Conservation (phyloP, 2,888 invertebrate species). For the Drepana falcataria region DNA sequence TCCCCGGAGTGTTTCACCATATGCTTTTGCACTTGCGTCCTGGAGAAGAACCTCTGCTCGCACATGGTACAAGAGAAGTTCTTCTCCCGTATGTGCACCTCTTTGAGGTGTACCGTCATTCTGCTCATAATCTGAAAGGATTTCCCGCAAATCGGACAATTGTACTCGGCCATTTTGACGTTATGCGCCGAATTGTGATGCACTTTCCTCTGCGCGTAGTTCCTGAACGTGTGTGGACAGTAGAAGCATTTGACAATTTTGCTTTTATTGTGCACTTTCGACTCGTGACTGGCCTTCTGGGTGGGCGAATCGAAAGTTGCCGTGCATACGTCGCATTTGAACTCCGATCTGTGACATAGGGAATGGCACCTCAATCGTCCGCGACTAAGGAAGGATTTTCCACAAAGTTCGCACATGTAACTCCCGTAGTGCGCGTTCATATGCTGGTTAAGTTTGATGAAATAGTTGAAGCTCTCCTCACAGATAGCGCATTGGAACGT, state of each 20-base stretch:
- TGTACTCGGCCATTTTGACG: constrained; percentile 37
- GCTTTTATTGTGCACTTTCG: constrained; percentile 40
- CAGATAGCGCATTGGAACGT: constrained; percentile 53
- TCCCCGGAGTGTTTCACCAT: constrained; percentile 73
- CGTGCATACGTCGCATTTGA: constrained; percentile 46
- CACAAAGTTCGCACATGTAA: constrained; percentile 62
- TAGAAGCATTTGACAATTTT: constrained; percentile 48
- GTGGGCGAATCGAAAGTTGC: constrained; percentile 50
- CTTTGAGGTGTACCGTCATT: constrained; percentile 56
- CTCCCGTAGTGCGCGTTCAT: constrained; percentile 63
- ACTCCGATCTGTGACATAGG: constrained; percentile 44
- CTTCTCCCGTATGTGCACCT: constrained; percentile 66
- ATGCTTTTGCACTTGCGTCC: constrained; percentile 69
- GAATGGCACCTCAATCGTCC: constrained; percentile 55
- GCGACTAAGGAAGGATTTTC: constrained; percentile 58
- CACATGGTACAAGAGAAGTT: constrained; percentile 68
- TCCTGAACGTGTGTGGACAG: constrained; percentile 50
- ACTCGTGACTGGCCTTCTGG: constrained; percentile 45
- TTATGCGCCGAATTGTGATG: constrained; percentile 48
- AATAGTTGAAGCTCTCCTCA: constrained; percentile 50
- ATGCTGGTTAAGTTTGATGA: constrained; percentile 63
- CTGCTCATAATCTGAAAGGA: constrained; percentile 14
- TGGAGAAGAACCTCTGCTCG: constrained; percentile 71
- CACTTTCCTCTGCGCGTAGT: constrained; percentile 44
- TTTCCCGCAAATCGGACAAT: constrained; percentile 26